Percentiles rank a stretch among this genome's conserved stretches.
Evolutionary conservation across 2,888 invertebrate genomes (phyloP).

Genomic region (Eurytoma californica): DNA sequence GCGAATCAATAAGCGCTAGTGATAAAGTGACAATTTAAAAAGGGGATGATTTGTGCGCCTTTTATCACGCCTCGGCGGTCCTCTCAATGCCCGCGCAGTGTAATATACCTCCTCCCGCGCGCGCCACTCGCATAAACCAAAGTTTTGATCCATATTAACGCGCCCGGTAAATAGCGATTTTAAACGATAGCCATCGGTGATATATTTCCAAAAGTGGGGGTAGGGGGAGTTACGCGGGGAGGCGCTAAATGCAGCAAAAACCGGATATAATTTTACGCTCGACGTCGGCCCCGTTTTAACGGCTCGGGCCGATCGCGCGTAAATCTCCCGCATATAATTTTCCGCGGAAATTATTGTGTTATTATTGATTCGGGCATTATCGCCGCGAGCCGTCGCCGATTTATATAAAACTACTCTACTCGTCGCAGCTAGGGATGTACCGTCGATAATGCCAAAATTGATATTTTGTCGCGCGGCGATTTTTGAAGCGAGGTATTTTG

Average conservation of each 20-base stretch:
- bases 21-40: conserved; percentile 25
- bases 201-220: conserved; percentile 43
- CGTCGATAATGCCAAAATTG: too few relatives aligned
- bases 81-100: conserved; percentile 7
- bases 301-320: neutral
- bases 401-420: too few relatives aligned
- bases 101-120: neutral
- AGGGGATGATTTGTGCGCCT: conserved; percentile 45
- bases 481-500: too few relatives aligned
- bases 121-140: conserved; percentile 29
- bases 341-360: conserved; percentile 39
- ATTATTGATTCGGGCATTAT: conserved; percentile 26
- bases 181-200: conserved; percentile 43
- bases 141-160: conserved; percentile 55
- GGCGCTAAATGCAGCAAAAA: conserved; percentile 47
- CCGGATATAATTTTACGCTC: conserved; percentile 47
- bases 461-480: too few relatives aligned
- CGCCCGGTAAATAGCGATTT: conserved; percentile 47
- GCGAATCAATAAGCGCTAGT: conserved; percentile 26
- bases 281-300: conserved; percentile 9
- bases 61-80: conserved; percentile 24
- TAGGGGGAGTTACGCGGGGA: neutral
- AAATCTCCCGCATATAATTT: conserved; percentile 40
- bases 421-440: too few relatives aligned
- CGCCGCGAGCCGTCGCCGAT: neutral